Percentiles rank a stretch among this genome's conserved stretches.
These are phyloP conservation scores for Leucopternis melanops DNA, from an alignment of 2,113 vertebrate genomes.

Conservation along the genomic window DNA sequence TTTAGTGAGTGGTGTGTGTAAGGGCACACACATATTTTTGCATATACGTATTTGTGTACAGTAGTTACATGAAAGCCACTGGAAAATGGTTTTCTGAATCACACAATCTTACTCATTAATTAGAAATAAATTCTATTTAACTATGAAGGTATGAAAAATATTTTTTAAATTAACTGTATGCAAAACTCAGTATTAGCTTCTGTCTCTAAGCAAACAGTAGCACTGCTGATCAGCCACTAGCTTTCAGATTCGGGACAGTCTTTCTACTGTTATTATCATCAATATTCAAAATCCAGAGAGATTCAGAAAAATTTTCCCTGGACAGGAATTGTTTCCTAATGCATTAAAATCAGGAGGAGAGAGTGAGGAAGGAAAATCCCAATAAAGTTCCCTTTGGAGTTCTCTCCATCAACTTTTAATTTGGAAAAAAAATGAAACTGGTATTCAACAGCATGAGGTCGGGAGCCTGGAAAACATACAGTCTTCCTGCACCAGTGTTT, in stretches of 20 bases:
- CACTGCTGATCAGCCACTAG: not conserved
- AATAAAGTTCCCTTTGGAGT: not conserved
- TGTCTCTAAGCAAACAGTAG: not conserved
- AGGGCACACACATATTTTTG: not conserved
- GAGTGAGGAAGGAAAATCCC: not conserved
- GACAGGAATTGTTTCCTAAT: not conserved
- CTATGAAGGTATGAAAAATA: not conserved
- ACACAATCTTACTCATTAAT: not conserved
- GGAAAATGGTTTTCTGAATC: not conserved
- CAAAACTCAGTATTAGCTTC: not conserved
- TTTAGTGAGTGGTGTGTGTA: not conserved
- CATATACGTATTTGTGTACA: not conserved
- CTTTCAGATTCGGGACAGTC: not conserved
- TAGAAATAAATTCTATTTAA: not conserved
- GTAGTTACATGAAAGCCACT: not conserved
- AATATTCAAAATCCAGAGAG: not conserved
- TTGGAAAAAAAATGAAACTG: not conserved
- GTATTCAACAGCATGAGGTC: not conserved
- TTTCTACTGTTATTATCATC: not conserved
- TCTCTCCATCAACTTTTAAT: not conserved
- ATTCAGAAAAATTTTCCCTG: not conserved
- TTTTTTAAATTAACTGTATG: not conserved
- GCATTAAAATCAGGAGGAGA: not conserved
- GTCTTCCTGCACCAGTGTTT: not conserved
- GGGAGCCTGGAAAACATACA: not conserved